Base-by-base conservation (phyloP, 2,113 vertebrate species). In the Lutjanus erythropterus region DNA sequence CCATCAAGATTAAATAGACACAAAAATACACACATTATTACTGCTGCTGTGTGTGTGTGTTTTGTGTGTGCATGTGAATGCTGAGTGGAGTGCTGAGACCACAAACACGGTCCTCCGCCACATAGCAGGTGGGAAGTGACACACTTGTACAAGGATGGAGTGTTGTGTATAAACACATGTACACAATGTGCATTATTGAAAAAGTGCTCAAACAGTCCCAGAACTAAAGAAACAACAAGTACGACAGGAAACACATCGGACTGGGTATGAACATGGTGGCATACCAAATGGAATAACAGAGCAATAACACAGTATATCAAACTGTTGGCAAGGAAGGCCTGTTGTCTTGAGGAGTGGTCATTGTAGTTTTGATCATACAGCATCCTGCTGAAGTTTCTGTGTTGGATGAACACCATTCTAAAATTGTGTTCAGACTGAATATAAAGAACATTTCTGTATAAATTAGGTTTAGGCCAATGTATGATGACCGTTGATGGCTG, bases 1-100 rank as follows among this genome's bases (percentile, higher is more conserved):
- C 96, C 96, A 99, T 98, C 97, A 97, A 97, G 96, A 98, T 96
- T 97, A 97, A 97, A 96, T 96, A 96, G 97, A 97, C 96, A 97
- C 95, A 95, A 93, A 90, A 70, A 93, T 86, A 88, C 86, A 93
- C 95, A 96, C 93, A 95, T 95, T 95, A 95, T 94, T 94, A 95
- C 91, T 94, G 95, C 91, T 93, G 83, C 90, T 69, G 61, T 59
- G 52, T 81, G 70, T 79, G 75, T 71, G 47, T 74, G 44, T 77
- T 44, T 50, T 62, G 25, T 42, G 75, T 50, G 47, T 65, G n/a
- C 25, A 27, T 75, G 46, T 42, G 55, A 56, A 52, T 46, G 65
- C 50, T 70, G 29, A 71, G 47, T 33, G 61, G 75, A 58, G 49
- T 37, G 31, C 3, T 29, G 56, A 75, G 62, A 84, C 55, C 65